Base-by-base conservation (phyloP, 2,797 vertebrate species). In the Muraenolepis orangiensis region DNA sequence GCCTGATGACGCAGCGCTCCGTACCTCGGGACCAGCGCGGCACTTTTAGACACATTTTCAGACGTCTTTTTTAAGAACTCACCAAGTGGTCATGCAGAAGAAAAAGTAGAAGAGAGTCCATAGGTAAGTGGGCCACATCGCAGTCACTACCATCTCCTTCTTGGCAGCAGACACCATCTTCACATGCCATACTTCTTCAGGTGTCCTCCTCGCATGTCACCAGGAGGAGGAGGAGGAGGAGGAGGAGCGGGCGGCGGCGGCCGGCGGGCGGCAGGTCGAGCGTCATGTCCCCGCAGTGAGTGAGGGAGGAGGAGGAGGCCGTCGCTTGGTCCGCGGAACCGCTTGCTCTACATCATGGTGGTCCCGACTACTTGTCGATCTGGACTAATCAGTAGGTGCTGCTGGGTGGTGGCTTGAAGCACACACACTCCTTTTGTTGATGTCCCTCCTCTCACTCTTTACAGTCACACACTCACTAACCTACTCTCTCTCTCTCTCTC, bases 181-280 rank as follows among this genome's bases (percentile, higher is more conserved):
- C 90, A 91, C 95, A 94, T 95, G 96, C 97, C 96, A 98, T 97
- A 91, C 95, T 97, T 96, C 95, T 97, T 96, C 85, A 93, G 93
- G 86, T 93, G 92, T 20, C 30, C 42, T 92, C 94, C 94, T 92
- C 93, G 94, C 94, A 94, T 93, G 78, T 91, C 94, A 91, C 91
- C 89, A 26, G 74, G 36, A 30, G 28, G 29, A 68, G 2, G 66
- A 68, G 28, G 29, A 68, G 6, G 13, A 68, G 18, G 26, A 28
- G 85, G 83, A 90, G 31, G 66, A 69, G 79, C 72, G 71, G 78
- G 76, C 83, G 78, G 78, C 81, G 84, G 80, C 74, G 84, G 80
- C 74, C 87, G 86, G 78, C 86, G 32, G 82, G 82, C 79, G 71
- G 64, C 80, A 89, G 86, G 81, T 83, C 86, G 76, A 87, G 78